Base-by-base conservation (phyloP, 2,888 invertebrate genomes). In the Onchidella celtica region DNA sequence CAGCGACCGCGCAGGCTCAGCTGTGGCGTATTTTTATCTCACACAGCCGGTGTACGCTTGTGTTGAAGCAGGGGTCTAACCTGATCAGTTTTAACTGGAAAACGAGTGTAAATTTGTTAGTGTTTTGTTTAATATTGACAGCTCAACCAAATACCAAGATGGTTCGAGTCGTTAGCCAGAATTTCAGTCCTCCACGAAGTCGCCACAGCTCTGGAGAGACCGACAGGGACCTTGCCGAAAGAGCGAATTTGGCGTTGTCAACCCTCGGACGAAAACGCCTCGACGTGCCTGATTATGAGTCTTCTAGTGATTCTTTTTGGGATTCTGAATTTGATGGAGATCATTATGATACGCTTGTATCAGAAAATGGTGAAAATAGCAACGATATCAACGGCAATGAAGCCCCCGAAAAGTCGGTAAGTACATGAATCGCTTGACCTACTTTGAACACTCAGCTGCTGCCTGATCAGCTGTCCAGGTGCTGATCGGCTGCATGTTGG, bases 191-290 rank as follows among this genome's bases (percentile, higher is more conserved):
- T 17, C 88, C 88, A 17, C 83, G 88, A 80, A 88, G 88, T 75
- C 86, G 88, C 27, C 88, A 89, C 74, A 88, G 87, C 68, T 89
- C 88, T 24, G 88, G 88, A n/a, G 88, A 89, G 70, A 86, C 87
- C 61, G 85, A 85, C 78, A 85, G 86, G 74, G 88, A 88, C 72
- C 84, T 86, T 0, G 88, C 87, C 9, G 84, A 85, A 77, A 85
- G 88, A 79, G 85, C 87, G 0, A 77, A 83, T 3, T 78, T 85
- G 38, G 87, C 86, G 14, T 78, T 87, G 24, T 79, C 84, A 38
- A 57, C 65, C 29, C 55, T 77, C 1, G 82, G 79, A 3, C 59
- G 69, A 36, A 85, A 79, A 66, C 84, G 59, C 61, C 82, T 77
- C 29, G 85, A 84, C 11, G 47, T 72, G 0, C 75, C 84, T 2